Evolutionary conservation across 1,140 invertebrate genomes (phyloP).

Genomic region (Mya arenaria): DNA sequence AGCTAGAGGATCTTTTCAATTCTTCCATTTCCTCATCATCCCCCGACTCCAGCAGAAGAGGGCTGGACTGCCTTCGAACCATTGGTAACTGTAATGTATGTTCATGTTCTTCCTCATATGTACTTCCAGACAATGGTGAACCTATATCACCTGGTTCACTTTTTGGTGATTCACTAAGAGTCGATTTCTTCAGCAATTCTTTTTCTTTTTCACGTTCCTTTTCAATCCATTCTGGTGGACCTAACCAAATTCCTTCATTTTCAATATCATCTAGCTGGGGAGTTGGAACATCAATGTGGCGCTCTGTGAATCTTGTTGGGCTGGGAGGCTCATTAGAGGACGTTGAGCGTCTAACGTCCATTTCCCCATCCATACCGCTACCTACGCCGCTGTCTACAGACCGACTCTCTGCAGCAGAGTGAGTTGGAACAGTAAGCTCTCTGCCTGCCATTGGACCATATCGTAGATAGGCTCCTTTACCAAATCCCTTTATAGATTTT

Average conservation of each 20-base stretch:
- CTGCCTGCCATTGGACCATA: constrained; percentile 57
- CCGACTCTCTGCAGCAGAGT: constrained; percentile 59
- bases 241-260: constrained; percentile 72
- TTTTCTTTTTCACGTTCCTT: constrained; percentile 66
- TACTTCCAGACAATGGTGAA: constrained; percentile 25
- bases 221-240: constrained; percentile 76
- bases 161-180: constrained; percentile 50
- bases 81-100: constrained; percentile 62
- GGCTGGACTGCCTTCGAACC: constrained; percentile 73
- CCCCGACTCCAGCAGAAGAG: constrained; percentile 61
- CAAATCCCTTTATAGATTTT: constrained; percentile 68
- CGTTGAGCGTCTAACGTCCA: constrained; percentile 66
- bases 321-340: constrained; percentile 71
- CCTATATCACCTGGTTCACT: constrained; percentile 31
- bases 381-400: constrained; percentile 73
- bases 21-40: constrained; percentile 56
- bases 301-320: constrained; percentile 62
- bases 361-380: constrained; percentile 68
- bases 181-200: constrained; percentile 59
- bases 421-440: constrained; percentile 67
- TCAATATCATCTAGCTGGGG: constrained; percentile 53
- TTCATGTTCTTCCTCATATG: constrained; percentile 48
- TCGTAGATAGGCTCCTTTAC: constrained; percentile 59
- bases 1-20: constrained; percentile 71
- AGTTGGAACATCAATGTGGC: constrained; percentile 53